Base-by-base conservation (phyloP, 2,888 invertebrate species). In the Phytoseiulus persimilis region DNA sequence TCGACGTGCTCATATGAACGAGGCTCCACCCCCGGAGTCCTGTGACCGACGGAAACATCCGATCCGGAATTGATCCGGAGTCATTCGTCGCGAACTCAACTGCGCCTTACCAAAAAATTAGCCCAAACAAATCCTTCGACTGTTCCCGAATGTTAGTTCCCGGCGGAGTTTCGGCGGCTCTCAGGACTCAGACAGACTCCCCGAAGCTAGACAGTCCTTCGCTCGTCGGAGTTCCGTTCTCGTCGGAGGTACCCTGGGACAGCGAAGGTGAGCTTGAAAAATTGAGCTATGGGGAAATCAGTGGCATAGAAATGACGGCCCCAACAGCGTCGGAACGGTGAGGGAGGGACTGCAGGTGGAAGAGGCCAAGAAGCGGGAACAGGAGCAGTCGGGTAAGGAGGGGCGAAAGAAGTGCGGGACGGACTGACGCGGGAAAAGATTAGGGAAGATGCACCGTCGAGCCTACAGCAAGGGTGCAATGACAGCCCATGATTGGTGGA, bases 261-360 rank as follows among this genome's bases (percentile, higher is more conserved):
- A 65, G 65, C 65, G 87, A 33, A 87, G 87, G 87, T 87, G 87
- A 87, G 87, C 87, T 87, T 87, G 87, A 87, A 87, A 87, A 87
- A 87, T 87, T 87, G 87, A 87, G 87, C 87, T 87, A 87, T 87
- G 87, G 87, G 87, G 87, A 87, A 87, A 87, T 87, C 87, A 87
- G 87, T 87, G 87, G 87, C 87, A 39, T 33, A 45, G 32, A 32
- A 32, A 87, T 87, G 32, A 65, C 65, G 65, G 65, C 65, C 65
- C 65, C 65, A 65, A 65, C 65, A 65, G 65, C 1, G 28, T 6
- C 65, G 28, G 65, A n/a, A n/a, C n/a, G n/a, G n/a, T n/a, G n/a
- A 6, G 65, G 23, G 2, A 65, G 65, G 9, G 39, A 39, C 39
- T 65, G 14, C 65, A 65, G 65, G 65, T 65, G 65, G 65, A 39